Base-by-base conservation (phyloP, 2,888 invertebrate genomes). In the Drosophila diplacantha region DNA sequence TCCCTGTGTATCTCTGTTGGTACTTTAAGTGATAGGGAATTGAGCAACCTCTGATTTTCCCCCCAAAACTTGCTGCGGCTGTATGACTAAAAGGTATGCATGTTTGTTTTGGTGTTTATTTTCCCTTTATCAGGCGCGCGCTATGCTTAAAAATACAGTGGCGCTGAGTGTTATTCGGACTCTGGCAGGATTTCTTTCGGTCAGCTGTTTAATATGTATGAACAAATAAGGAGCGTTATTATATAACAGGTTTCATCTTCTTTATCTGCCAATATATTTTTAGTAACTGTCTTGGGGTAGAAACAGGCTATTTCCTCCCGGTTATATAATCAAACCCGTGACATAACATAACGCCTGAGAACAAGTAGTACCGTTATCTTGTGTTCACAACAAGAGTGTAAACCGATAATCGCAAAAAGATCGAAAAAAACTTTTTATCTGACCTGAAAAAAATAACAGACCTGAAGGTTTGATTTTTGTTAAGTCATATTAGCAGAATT, bases 351-450 rank as follows among this genome's bases (percentile, higher is more conserved):
- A 39, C 14, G 12, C 9, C 44, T 14, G 16, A n/a, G 53, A 31
- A 18, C 11, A 38, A 59, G 31, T 31, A 9, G 31, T 44, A 44
- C 31, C 26, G 44, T 59, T 59, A 59, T 59, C 58, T 59, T 58
- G 29, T 44, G 43, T 5, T 57, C 44, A 24, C 58, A n/a, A n/a
- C 24, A 12, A 44, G 44, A 35, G 41, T 43, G 34, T 41, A 35
- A 35, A 34, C 16, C 57, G 57, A 58, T 58, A 43, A 57, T 57
- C 41, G 54, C 20, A 4, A 16, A 37, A 14, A 58, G 57, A 59
- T 59, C 58, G 58, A 46, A 44, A 58, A 58, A 44, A 44, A 32
- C 22, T 38, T 59, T 41, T 46, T 59, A 58, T 59, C 58, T 59
- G 37, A 24, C 58, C 44, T 31, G 9, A 29, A 58, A 56, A 57